A percentile compares a stretch with the other conserved stretches of the same genome.
phyloP scores from a whole-genome alignment of 1,140 invertebrate genomes.

The roundworm (Caenorhabditis elegans) region DNA sequence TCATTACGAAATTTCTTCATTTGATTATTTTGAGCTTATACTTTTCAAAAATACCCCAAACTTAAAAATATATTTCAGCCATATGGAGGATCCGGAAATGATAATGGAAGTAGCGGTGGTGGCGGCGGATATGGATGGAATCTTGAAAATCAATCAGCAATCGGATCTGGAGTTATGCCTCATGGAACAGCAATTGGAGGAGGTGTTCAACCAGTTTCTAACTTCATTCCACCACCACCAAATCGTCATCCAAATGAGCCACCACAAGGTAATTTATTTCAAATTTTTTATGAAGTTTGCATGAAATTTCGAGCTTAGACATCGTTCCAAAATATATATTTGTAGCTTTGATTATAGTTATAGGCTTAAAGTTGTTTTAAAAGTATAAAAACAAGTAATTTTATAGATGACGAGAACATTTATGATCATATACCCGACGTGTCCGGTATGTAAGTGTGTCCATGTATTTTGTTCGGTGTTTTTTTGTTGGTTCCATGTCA shows the following conservation, averaged over 20 bases:
- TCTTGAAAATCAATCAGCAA: neutral
- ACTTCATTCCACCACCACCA: neutral
- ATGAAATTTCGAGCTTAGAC: too few relatives aligned
- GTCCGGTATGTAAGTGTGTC: constrained; percentile 23
- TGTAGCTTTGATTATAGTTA: too few relatives aligned
- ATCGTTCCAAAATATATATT: too few relatives aligned
- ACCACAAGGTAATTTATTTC: neutral
- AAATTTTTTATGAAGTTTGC: neutral
- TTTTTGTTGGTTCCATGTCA: neutral
- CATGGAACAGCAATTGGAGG: neutral
- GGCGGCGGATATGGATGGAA: constrained; percentile 31
- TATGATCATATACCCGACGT: constrained; percentile 29
- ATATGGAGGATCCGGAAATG: neutral
- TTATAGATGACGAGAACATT: constrained; percentile 30
- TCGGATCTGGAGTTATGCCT: neutral
- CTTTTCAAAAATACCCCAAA: too few relatives aligned
- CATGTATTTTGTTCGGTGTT: neutral
- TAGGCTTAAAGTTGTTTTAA: constrained; percentile 1
- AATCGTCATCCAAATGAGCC: neutral
- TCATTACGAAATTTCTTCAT: too few relatives aligned
- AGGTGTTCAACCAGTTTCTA: neutral
- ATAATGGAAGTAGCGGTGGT: neutral
- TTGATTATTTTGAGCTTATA: too few relatives aligned
- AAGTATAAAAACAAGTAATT: too few relatives aligned
- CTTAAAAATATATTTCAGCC: constrained; percentile 1